Base-by-base conservation (phyloP, 2,113 vertebrate species). In the Coturnix japonica region DNA sequence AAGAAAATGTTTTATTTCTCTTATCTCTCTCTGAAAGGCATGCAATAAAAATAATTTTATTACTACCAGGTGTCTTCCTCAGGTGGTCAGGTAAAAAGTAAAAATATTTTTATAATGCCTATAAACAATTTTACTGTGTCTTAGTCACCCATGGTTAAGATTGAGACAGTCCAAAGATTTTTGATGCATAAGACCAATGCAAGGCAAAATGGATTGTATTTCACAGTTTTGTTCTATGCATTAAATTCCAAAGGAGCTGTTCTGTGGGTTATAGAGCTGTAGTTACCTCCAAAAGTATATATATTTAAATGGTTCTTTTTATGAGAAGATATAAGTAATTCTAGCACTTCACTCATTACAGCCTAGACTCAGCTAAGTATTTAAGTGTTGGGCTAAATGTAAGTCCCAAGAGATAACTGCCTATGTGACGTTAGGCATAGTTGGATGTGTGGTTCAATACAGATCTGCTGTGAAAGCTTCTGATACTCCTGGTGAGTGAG, bases 101-200 rank as follows among this genome's bases (percentile, higher is more conserved):
- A 88, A 95, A 97, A 94, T 96, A 94, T 93, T 97, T 97, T 97
- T 96, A 93, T 56, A 78, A 82, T 18, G 26, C 30, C 51, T 93
- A 49, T 96, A 96, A 97, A 96, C 3, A 6, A 49, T 86, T 97
- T 94, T 97, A 96, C 37, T 91, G 51, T 93, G 76, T 79, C 80
- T 94, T 96, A 93, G 80, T 85, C 47, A 15, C 14, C 49, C 76
- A 41, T 81, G 63, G 43, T 82, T 76, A 78, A 92, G 81, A 65
- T 17, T 74, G 71, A 71, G 47, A 31, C 37, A 47, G 11, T 66
- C 76, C 44, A 72, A 28, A 83, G 59, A 33, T 22, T 91, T 92
- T 89, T 93, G 72, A 59, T 39, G 30, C 25, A 49, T 35, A 39
- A 93, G 74, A 94, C 4, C 6, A 35, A 35, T 20, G 16, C 18